A percentile compares a stretch with the other conserved stretches of the same genome.
Evolutionary conservation across 2,888 invertebrate species (phyloP).

Genomic region (Drosophila tanythrix): DNA sequence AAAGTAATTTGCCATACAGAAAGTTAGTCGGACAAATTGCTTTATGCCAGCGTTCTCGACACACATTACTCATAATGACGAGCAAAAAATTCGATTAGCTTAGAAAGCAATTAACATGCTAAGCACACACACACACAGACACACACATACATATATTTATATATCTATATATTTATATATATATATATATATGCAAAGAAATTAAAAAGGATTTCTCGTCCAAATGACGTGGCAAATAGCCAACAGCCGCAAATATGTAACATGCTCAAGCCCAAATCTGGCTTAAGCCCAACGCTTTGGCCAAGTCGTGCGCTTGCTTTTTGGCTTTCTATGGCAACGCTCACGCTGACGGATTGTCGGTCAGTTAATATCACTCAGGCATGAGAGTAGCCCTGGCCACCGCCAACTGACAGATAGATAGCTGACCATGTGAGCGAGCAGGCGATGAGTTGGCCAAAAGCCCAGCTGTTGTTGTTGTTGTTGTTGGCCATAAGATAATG

Average conservation of each 20-base stretch:
- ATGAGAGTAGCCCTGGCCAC: conserved; percentile 52
- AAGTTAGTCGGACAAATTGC: conserved; percentile 74
- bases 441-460: conserved; percentile 73
- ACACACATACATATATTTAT: conserved; percentile 25
- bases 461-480: conserved; percentile 14
- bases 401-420: conserved; percentile 52
- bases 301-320: conserved; percentile 49
- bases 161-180: conserved; percentile 6
- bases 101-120: conserved; percentile 78
- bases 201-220: conserved; percentile 62
- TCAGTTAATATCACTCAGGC: conserved; percentile 80
- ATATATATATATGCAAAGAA: conserved; percentile 25
- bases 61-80: conserved; percentile 77
- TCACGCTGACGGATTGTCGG: conserved; percentile 78
- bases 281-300: conserved; percentile 57
- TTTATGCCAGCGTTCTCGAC: conserved; percentile 51
- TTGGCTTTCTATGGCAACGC: conserved; percentile 39
- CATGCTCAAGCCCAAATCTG: conserved; percentile 63
- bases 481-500: conserved; percentile 67
- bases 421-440: conserved; percentile 49
- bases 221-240: conserved; percentile 52
- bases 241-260: conserved; percentile 46
- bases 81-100: conserved; percentile 78
- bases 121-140: conserved; percentile 41
- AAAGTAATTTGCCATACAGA: conserved; percentile 67